Conservation (phyloP, 2,113 vertebrate genomes). For the Nycticryphes semicollaris region DNA sequence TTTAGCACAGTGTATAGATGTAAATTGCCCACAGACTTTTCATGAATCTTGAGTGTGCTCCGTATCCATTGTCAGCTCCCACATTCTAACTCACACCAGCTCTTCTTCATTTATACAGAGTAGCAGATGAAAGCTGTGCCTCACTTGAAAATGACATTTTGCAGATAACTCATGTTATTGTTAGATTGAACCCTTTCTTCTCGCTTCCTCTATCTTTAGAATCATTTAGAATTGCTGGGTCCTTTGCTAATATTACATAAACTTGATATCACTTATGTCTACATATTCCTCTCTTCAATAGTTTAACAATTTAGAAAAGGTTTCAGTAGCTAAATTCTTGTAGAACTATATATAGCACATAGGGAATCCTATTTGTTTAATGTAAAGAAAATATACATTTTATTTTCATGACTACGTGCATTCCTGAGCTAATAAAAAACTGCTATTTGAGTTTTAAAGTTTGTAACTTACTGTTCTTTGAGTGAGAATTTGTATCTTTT, state of each 20-base stretch:
- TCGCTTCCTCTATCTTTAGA: neutral
- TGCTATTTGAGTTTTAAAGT: neutral
- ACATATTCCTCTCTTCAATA: neutral
- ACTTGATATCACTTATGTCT: neutral
- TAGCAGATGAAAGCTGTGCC: neutral
- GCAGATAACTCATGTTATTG: neutral
- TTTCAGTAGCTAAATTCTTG: neutral
- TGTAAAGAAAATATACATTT: neutral
- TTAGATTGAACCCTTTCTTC: neutral
- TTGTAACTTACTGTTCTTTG: neutral
- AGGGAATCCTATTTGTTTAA: neutral
- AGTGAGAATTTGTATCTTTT: neutral
- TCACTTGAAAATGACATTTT: neutral
- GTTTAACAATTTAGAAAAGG: neutral
- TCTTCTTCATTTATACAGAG: neutral
- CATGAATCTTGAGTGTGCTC: neutral
- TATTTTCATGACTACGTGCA: neutral
- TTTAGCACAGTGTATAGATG: accelerated
- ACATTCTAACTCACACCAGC: neutral
- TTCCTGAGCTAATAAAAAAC: neutral
- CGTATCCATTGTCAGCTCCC: neutral
- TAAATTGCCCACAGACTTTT: neutral
- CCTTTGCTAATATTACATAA: neutral
- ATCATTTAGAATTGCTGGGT: neutral
- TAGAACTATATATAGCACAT: neutral